Evolutionary conservation across 1,140 invertebrate genomes (phyloP).

Genomic region (Bombus pascuorum): DNA sequence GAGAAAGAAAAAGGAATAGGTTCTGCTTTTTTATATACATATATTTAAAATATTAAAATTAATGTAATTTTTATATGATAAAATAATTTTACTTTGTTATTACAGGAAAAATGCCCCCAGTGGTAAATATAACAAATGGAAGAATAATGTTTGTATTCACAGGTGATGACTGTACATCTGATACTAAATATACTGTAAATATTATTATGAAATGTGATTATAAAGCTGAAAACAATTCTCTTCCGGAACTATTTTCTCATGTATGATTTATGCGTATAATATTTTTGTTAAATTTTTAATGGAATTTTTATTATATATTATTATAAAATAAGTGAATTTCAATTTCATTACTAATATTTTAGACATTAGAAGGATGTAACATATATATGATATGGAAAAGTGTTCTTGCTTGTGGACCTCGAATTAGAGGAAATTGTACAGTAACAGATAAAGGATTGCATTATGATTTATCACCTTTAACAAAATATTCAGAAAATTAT

Average conservation of each 20-base stretch:
- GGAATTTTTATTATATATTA: slow-evolving; percentile 10
- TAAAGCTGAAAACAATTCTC: slow-evolving; percentile 38
- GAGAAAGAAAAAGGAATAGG: slow-evolving; percentile 73
- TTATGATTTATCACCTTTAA: slow-evolving; percentile 75
- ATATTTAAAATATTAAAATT: neutral
- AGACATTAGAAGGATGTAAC: slow-evolving; percentile 66
- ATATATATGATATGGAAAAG: slow-evolving; percentile 69
- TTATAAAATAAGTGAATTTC: slow-evolving; percentile 12
- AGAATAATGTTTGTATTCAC: slow-evolving; percentile 69
- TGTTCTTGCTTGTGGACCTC: slow-evolving; percentile 59
- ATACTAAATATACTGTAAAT: slow-evolving; percentile 65
- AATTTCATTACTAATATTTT: slow-evolving; percentile 43
- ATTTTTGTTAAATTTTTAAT: neutral
- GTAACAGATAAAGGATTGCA: slow-evolving; percentile 56
- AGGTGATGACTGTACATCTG: slow-evolving; percentile 68
- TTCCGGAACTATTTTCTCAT: slow-evolving; percentile 63
- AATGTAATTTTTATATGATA: slow-evolving; percentile 7
- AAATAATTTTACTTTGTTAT: slow-evolving; percentile 38
- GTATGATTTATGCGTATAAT: slow-evolving; percentile 55
- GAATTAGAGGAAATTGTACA: slow-evolving; percentile 67
- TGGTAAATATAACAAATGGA: slow-evolving; percentile 48
- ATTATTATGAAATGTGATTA: slow-evolving; percentile 76
- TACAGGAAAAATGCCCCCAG: slow-evolving; percentile 71
- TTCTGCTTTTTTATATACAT: slow-evolving; percentile 48
- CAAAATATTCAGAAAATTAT: slow-evolving; percentile 74